Percentiles rank a stretch among this genome's conserved stretches.
phyloP scores from a whole-genome alignment of 2,888 invertebrate genomes.

The Campopleginae sp. region DNA sequence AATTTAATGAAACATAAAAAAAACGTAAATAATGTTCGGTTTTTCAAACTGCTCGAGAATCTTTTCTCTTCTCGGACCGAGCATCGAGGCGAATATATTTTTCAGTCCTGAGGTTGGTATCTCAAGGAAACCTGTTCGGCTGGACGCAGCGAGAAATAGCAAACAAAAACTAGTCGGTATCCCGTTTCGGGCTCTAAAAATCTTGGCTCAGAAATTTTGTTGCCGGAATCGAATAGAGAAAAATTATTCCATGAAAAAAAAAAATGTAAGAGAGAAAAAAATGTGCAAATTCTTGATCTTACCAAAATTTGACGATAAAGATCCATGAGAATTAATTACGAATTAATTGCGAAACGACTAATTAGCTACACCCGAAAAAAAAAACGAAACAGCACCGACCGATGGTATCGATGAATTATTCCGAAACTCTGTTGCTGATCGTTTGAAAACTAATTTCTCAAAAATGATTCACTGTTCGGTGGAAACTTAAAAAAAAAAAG shows the following conservation, averaged over 20 bases:
- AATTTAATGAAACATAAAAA: not conserved
- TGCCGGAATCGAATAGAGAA: not conserved
- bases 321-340: too few relatives aligned
- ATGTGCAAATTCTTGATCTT: too few relatives aligned
- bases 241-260: not conserved
- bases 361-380: not conserved
- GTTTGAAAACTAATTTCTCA: not conserved
- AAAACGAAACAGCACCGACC: not conserved
- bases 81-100: not conserved
- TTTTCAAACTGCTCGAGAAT: not conserved
- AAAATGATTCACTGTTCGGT: not conserved
- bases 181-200: not conserved
- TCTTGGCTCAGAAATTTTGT: not conserved
- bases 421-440: not conserved
- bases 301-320: too few relatives aligned
- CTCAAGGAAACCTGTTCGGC: slow-evolving; percentile 1
- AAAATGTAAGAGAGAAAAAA: not conserved
- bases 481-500: not conserved
- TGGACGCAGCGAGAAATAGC: not conserved
- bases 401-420: not conserved
- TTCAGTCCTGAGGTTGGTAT: not conserved
- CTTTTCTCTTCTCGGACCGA: not conserved
- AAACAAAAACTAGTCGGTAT: not conserved
- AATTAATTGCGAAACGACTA: not conserved
- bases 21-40: not conserved